Evolutionary conservation across 2,113 vertebrate genomes (phyloP).

Genomic region (Pedionomus torquatus): DNA sequence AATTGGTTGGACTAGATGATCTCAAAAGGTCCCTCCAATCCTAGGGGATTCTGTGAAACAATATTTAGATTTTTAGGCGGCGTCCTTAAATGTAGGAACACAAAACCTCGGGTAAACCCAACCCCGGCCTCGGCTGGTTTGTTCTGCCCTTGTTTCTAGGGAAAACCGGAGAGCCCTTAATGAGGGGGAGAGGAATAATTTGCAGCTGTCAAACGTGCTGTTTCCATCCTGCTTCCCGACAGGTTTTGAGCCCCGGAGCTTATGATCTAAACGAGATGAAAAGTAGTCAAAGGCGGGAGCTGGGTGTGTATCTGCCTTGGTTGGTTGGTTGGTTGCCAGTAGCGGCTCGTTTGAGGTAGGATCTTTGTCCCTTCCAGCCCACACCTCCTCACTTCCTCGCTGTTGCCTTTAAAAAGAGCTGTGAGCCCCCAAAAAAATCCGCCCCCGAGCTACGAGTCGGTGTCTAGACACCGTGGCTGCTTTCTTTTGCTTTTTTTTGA

Average conservation of each 20-base stretch:
- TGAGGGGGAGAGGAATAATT: background rate
- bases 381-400: background rate
- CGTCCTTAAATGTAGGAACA: accelerated
- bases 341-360: background rate
- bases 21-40: no score
- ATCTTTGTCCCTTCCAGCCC: background rate
- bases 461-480: background rate
- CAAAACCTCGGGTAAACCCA: background rate
- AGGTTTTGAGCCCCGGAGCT: background rate
- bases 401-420: background rate
- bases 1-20: no score
- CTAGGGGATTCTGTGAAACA: no score
- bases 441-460: background rate
- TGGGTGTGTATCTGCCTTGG: accelerated
- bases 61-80: background rate
- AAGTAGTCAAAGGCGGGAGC: background rate
- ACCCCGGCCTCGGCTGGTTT: accelerated
- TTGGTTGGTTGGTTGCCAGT: background rate
- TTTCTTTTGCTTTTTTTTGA: background rate
- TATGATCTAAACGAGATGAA: background rate
- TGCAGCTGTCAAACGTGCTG: background rate
- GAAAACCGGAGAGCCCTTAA: background rate
- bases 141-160: background rate
- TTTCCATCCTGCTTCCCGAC: background rate
- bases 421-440: background rate